Evolutionary conservation across 1,140 invertebrate species (phyloP).

Genomic region (Helicoverpa zea): DNA sequence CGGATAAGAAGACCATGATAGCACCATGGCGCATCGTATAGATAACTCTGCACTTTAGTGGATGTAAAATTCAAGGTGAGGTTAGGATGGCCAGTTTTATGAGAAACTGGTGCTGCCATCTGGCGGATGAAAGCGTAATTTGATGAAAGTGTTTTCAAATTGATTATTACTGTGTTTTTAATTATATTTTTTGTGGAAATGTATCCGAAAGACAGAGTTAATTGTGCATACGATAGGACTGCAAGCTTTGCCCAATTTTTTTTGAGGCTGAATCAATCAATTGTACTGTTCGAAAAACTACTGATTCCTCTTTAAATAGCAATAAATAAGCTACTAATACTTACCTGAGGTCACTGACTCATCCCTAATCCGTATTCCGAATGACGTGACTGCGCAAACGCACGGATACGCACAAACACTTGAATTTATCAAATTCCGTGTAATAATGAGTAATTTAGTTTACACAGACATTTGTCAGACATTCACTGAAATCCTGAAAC

Average conservation of each 20-base stretch:
- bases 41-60: conserved; percentile 29
- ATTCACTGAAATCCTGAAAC: neutral
- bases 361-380: neutral
- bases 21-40: neutral
- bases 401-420: neutral
- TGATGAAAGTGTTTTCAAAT: neutral
- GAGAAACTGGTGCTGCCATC: conserved; percentile 1
- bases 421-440: conserved; percentile 25
- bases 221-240: no score
- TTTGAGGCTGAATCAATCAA: neutral
- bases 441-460: conserved; percentile 31
- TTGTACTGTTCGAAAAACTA: neutral
- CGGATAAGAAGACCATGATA: conserved; percentile 29
- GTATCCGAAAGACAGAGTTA: no score
- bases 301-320: neutral
- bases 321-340: neutral
- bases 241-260: neutral
- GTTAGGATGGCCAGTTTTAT: neutral
- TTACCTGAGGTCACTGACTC: conserved; percentile 7
- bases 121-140: conserved; percentile 4
- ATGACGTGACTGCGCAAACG: neutral
- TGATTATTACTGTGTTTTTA: no score
- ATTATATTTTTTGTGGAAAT: no score
- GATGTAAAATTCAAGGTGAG: conserved; percentile 30
- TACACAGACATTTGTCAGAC: conserved; percentile 4